Conservation (phyloP, 2,888 invertebrate genomes). For the Cosmia trapezina region DNA sequence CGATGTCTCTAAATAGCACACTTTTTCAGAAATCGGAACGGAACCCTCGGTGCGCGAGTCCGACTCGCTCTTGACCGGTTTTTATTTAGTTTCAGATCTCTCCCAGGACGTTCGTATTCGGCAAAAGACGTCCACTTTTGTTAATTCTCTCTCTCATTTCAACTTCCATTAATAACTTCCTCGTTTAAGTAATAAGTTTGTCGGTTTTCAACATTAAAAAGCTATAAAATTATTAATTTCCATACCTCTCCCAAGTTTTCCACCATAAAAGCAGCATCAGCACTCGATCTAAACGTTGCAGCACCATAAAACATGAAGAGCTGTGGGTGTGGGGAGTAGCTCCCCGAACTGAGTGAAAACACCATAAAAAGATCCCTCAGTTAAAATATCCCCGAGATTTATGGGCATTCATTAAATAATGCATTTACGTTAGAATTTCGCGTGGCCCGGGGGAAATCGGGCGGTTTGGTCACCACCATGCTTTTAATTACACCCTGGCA, state of each 20-base stretch:
- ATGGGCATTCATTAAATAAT: constrained; percentile 62
- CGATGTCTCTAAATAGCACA: too few species aligned
- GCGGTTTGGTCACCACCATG: constrained; percentile 48
- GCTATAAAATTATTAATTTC: constrained; percentile 58
- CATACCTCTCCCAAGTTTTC: constrained; percentile 53
- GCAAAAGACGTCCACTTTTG: background rate
- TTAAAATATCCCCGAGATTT: constrained; percentile 61
- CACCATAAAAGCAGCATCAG: constrained; percentile 54
- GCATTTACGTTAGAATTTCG: constrained; percentile 59
- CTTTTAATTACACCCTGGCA: constrained; percentile 61
- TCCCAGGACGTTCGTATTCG: background rate
- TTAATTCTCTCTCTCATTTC: constrained; percentile 25
- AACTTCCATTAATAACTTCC: constrained; percentile 39
- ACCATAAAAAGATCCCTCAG: constrained; percentile 60
- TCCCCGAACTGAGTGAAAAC: constrained; percentile 61
- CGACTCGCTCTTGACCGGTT: too few species aligned
- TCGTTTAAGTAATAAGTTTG: constrained; percentile 51
- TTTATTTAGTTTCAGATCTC: constrained; percentile 22
- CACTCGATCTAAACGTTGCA: constrained; percentile 49
- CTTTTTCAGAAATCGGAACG: too few species aligned
- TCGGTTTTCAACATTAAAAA: constrained; percentile 47
- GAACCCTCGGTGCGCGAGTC: too few species aligned
- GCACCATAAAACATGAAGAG: constrained; percentile 60
- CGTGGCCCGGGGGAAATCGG: constrained; percentile 60
- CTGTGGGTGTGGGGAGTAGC: constrained; percentile 47